phyloP scores from a whole-genome alignment of 2,797 vertebrate species.

The Prunella strophiata region DNA sequence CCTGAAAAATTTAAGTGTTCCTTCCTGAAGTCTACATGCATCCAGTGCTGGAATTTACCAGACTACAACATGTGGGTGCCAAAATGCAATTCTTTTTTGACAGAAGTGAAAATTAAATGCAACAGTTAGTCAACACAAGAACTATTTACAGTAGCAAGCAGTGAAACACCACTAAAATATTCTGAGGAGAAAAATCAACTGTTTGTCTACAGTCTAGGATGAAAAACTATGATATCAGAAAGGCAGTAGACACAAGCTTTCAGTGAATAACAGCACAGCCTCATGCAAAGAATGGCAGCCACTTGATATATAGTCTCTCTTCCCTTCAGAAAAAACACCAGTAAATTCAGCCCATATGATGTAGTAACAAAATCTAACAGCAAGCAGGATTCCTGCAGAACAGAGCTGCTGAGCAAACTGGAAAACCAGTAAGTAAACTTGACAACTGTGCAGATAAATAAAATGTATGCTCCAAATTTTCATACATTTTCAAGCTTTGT shows the following conservation, averaged over 20 bases:
- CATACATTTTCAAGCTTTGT: not conserved
- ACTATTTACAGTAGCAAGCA: not conserved
- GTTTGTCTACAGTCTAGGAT: not conserved
- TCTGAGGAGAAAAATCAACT: not conserved
- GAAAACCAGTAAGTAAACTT: not conserved
- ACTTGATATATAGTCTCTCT: not conserved
- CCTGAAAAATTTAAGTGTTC: not conserved
- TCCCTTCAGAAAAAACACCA: not conserved
- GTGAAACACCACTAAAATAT: not conserved
- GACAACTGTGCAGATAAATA: not conserved
- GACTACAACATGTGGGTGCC: not conserved
- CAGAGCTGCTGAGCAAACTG: not conserved
- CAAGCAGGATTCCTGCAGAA: not conserved
- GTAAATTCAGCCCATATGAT: not conserved
- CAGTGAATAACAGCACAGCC: not conserved
- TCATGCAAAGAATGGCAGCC: not conserved
- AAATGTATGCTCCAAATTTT: not conserved
- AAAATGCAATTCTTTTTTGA: not conserved
- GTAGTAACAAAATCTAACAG: not conserved
- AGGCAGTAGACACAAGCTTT: not conserved
- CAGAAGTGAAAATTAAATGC: slow-evolving; percentile 5
- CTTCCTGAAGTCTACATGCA: not conserved
- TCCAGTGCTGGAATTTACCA: not conserved
- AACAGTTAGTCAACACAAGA: not conserved
- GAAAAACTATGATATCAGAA: not conserved